Percentiles rank a stretch among this genome's conserved stretches.
These are phyloP conservation scores for Sciurus niger DNA, from an alignment of 2,113 vertebrate species.

Conservation along the genomic window DNA sequence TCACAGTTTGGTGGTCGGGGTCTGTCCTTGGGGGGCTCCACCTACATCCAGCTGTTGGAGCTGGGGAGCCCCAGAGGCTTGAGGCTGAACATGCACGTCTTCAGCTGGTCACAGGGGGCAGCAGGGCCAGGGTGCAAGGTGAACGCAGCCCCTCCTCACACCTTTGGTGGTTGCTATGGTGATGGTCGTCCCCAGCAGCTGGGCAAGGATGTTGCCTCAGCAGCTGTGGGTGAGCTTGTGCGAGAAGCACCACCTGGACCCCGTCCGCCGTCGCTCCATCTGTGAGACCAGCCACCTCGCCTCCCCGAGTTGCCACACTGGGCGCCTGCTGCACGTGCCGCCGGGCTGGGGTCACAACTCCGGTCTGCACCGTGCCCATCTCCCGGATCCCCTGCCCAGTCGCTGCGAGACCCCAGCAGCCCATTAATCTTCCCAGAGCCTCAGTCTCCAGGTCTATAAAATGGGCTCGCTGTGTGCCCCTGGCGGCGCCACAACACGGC, in stretches of 20 bases:
- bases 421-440: accelerated
- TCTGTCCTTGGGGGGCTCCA: not conserved
- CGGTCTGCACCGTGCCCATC: not conserved
- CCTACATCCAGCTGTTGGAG: not conserved
- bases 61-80: not conserved
- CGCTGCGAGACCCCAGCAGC: not conserved
- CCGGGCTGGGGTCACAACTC: not conserved
- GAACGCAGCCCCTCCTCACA: conserved; percentile 56
- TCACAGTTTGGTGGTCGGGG: no score
- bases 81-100: not conserved
- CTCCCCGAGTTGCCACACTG: not conserved
- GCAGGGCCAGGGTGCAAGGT: conserved; percentile 59
- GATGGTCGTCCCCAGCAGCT: conserved; percentile 74
- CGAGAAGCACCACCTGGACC: not conserved
- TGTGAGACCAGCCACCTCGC: not conserved
- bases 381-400: no score
- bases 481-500: not conserved
- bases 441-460: conserved; percentile 2
- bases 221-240: not conserved
- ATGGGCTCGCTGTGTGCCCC: not conserved
- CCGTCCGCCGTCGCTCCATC: not conserved
- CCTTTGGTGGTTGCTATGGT: conserved; percentile 80
- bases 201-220: conserved; percentile 71
- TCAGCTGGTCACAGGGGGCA: not conserved
- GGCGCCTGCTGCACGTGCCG: not conserved